phyloP scores from a whole-genome alignment of 92 coral and sea anemone species.

The Micromussa lordhowensis region DNA sequence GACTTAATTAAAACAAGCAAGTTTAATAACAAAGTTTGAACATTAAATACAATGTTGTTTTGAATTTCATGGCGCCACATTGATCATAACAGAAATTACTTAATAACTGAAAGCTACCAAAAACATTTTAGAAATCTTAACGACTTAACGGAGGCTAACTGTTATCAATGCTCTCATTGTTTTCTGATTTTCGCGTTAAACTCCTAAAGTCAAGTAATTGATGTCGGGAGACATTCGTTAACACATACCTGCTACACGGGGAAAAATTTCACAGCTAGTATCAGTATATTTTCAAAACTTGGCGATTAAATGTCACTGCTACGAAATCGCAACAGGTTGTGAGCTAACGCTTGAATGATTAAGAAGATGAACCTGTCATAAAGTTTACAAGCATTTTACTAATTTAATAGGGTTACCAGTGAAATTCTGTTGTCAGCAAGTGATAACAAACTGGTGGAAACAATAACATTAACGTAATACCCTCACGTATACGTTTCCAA shows the following conservation, averaged over 20 bases:
- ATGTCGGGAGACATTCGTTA: not conserved
- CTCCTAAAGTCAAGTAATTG: not conserved
- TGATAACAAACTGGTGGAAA: conserved; percentile 1
- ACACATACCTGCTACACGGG: not conserved
- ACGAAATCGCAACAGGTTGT: not conserved
- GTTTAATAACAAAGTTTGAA: too few species aligned
- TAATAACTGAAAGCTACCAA: not conserved
- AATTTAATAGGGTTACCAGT: conserved; percentile 1
- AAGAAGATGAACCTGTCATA: conserved; percentile 9
- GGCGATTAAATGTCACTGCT: not conserved
- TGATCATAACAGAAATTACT: not conserved
- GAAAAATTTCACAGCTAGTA: not conserved
- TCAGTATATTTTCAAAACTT: not conserved
- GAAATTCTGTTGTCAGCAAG: not conserved
- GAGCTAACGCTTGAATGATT: conserved; percentile 1
- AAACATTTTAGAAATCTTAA: too few species aligned
- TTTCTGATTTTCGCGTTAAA: not conserved
- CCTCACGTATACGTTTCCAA: not conserved
- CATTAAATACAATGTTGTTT: not conserved
- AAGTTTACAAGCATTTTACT: conserved; percentile 14
- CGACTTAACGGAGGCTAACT: not conserved
- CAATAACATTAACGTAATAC: not conserved
- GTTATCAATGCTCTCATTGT: not conserved
- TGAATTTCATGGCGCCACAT: not conserved
- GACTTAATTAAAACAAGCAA: not conserved